Percentiles rank a stretch among this genome's conserved stretches.
Evolutionary conservation across 2,888 invertebrate genomes (phyloP).

Genomic region (Rhagophthalmus giganteus): DNA sequence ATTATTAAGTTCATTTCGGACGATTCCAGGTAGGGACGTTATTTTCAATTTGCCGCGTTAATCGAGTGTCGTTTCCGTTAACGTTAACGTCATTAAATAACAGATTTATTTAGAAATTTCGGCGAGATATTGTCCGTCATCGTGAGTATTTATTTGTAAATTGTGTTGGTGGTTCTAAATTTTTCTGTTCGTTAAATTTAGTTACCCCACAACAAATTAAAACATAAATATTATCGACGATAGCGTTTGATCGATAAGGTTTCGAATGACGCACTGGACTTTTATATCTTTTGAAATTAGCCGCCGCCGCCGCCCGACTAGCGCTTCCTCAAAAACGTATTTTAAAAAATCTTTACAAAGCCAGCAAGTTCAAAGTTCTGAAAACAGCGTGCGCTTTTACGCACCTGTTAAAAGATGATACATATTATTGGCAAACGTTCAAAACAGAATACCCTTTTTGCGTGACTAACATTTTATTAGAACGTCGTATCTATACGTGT

Average conservation of each 20-base stretch:
- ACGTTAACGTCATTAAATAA: neutral
- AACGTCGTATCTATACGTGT: neutral
- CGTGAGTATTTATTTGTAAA: neutral
- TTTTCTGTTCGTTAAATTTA: neutral
- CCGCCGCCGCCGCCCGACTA: too few relatives aligned
- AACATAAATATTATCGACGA: too few relatives aligned
- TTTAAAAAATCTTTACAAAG: constrained; percentile 4
- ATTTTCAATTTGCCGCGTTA: neutral
- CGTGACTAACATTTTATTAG: constrained; percentile 2
- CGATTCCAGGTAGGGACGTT: neutral
- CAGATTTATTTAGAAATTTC: neutral
- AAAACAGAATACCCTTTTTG: neutral
- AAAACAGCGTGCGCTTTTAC: constrained; percentile 22
- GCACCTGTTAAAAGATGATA: constrained; percentile 34
- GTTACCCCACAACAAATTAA: too few relatives aligned
- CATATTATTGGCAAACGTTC: constrained; percentile 2
- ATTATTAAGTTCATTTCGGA: neutral
- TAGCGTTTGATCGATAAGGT: too few relatives aligned
- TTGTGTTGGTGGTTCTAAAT: neutral
- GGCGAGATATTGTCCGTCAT: neutral
- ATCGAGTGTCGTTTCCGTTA: constrained; percentile 5
- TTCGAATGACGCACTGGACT: too few relatives aligned
- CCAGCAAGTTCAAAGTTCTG: constrained; percentile 34
- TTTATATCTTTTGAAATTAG: too few relatives aligned
- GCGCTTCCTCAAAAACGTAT: constrained; percentile 13